Evolutionary conservation across 2,888 invertebrate genomes (phyloP).

Genomic region (Priocnemis perturbator): DNA sequence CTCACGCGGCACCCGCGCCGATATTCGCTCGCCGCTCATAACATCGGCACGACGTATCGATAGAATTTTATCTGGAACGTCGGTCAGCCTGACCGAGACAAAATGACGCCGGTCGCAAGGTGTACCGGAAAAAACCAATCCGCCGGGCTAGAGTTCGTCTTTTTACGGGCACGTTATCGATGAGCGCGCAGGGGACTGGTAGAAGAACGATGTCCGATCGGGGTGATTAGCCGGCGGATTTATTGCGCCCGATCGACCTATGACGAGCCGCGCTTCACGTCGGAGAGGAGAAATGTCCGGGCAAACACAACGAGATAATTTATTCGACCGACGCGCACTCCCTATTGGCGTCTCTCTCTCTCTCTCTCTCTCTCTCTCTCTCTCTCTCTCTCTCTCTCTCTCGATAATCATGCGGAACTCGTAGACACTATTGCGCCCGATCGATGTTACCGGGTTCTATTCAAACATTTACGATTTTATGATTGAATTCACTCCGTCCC

Average conservation of each 20-base stretch:
- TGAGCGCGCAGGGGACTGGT: not conserved
- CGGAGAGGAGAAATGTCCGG: not conserved
- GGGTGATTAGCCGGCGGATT: slow-evolving; percentile 26
- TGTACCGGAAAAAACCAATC: too few relatives aligned
- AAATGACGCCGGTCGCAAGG: too few relatives aligned
- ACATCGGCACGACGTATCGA: too few relatives aligned
- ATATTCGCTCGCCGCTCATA: too few relatives aligned
- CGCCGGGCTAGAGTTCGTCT: not conserved
- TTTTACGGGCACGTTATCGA: not conserved
- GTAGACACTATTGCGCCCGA: too few relatives aligned
- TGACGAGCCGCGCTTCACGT: slow-evolving; percentile 5
- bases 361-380: too few relatives aligned
- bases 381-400: not conserved
- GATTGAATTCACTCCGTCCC: slow-evolving; percentile 41
- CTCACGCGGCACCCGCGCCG: too few relatives aligned
- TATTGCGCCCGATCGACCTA: slow-evolving; percentile 28
- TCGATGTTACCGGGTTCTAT: not conserved
- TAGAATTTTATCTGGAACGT: too few relatives aligned
- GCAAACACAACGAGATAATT: slow-evolving; percentile 8
- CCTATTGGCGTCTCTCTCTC: not conserved
- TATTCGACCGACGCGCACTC: not conserved
- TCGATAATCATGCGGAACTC: not conserved
- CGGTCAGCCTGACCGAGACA: too few relatives aligned
- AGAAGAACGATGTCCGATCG: slow-evolving; percentile 1
- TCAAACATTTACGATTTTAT: slow-evolving; percentile 51